Evolutionary conservation across 2,888 invertebrate species (phyloP), one percentile per base, ranked within the genome.

Genomic region (Eustalomyia histrio): DNA sequence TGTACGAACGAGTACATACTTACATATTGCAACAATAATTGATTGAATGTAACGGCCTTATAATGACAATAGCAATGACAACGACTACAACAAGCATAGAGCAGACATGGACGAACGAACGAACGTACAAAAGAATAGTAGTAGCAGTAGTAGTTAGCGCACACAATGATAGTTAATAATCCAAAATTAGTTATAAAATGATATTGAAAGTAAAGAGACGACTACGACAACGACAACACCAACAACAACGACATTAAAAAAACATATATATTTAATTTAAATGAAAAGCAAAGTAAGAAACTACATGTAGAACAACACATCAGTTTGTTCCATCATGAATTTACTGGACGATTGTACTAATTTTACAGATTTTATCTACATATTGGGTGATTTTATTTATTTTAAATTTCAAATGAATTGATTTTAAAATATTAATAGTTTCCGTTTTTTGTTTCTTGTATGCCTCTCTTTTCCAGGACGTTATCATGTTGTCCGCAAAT

Each of bases 401-500:
- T 39, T 12, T 47, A 14, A 17, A 21, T 24, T 12, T 18, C 52
- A 16, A 61, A 4, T 9, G 29, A 16, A 29, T 4, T 47, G 12
- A n/a, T 21, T 29, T 39, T 55, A n/a, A n/a, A n/a, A 18, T 39
- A 18, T n/a, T 39, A 18, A 29, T 29, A 6, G 29, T 29, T 29
- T 29, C 29, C 29, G 7, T 67, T 55, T 57, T n/a, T 18, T 17
- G 35, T 8, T 12, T 65, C 53, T 7, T 50, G 10, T 47, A 69
- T 50, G 52, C 9, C 43, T 68, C 10, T 63, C 73, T 33, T 58
- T 84, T 84, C 10, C 83, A 89, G 90, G 89, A 84, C 90, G 91
- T 79, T 91, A 91, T 85, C 91, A 91, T 86, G 91, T 91, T 87
- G 92, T 88, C 93, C 94, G 92, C 96, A 99, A 93, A 93, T 97